These are phyloP conservation scores for Neocrepidodera transversa DNA, from an alignment of 2,888 invertebrate genomes.

Conservation along the genomic window DNA sequence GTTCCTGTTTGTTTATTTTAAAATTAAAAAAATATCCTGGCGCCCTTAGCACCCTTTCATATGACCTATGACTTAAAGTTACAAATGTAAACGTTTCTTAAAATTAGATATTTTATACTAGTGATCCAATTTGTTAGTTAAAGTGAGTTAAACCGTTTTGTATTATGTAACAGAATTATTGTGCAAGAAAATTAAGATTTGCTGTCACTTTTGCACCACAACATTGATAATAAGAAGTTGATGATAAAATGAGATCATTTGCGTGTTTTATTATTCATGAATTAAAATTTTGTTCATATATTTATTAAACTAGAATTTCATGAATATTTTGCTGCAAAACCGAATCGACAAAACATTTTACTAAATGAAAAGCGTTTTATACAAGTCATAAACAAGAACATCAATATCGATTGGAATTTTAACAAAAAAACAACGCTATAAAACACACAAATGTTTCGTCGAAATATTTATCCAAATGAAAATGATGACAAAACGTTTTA, in stretches of 20 bases:
- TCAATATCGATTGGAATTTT: conserved; percentile 20
- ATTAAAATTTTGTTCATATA: background rate
- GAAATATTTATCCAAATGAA: conserved; percentile 31
- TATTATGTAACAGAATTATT: conserved; percentile 11
- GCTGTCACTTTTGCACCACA: conserved; percentile 37
- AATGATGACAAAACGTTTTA: conserved; percentile 39
- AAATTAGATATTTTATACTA: too few relatives aligned
- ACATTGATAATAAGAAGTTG: conserved; percentile 32
- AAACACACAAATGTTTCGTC: conserved; percentile 37
- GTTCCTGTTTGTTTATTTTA: too few relatives aligned
- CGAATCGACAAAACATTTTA: conserved; percentile 4
- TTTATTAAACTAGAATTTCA: conserved; percentile 4
- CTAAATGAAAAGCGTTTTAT: conserved; percentile 13
- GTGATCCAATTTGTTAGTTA: conserved; percentile 29
- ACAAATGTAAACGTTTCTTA: too few relatives aligned
- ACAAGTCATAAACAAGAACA: conserved; percentile 19
- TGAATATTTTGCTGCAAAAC: background rate
- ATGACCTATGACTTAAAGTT: too few relatives aligned
- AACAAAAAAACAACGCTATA: conserved; percentile 23
- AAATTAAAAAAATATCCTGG: too few relatives aligned
- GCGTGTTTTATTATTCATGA: conserved; percentile 26
- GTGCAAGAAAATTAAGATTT: conserved; percentile 31
- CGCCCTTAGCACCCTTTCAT: too few relatives aligned
- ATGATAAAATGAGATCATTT: conserved; percentile 33
- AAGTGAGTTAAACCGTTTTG: conserved; percentile 30